Base-by-base conservation (phyloP, 35 echinoderm and acorn worm species). In the Lytechinus pictus region DNA sequence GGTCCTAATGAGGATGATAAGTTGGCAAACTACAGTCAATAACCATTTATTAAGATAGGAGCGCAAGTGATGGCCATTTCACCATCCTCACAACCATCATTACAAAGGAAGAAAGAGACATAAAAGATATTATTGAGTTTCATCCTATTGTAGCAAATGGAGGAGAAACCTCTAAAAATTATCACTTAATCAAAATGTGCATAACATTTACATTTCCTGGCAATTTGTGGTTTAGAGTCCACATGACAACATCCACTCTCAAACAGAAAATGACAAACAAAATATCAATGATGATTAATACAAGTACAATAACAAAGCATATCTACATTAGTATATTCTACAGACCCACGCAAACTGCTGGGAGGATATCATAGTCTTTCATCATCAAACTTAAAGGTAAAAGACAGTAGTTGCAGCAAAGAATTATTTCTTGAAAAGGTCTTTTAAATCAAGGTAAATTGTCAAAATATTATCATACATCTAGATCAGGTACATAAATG, bases 261-360 rank as follows among this genome's bases (percentile, higher is more conserved):
- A 79, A 24, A 79, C 66, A 79, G 66, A 79, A 16, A 24, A 79
- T 79, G 66, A 79, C 66, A 79, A 79, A 79, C 66, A 79, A 79
- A 79, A 79, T 71, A 71, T 71, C 61, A 19, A 24, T 79, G 66
- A 79, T 79, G 66, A 79, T 79, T 79, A 79, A 79, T 79, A 79
- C 19, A 79, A 79, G 19, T 7, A 4, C 1, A 79, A 79, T 24
- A 79, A 79, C 66, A 79, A 79, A 79, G 66, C n/a, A 71, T 11
- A 24, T 16, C 66, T 79, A 79, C 66, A 79, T 79, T 79, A 79
- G 66, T 79, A 24, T n/a, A 79, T 24, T 58, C 9, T 79, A 79
- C n/a, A 79, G 66, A 79, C 66, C 66, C 66, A 79, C 66, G 66
- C 66, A 79, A 79, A 19, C 6, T 24, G 16, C n/a, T 16, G 19